These are phyloP conservation scores for Aegithalos caudatus DNA, from an alignment of 2,113 vertebrate genomes.

Conservation along the genomic window DNA sequence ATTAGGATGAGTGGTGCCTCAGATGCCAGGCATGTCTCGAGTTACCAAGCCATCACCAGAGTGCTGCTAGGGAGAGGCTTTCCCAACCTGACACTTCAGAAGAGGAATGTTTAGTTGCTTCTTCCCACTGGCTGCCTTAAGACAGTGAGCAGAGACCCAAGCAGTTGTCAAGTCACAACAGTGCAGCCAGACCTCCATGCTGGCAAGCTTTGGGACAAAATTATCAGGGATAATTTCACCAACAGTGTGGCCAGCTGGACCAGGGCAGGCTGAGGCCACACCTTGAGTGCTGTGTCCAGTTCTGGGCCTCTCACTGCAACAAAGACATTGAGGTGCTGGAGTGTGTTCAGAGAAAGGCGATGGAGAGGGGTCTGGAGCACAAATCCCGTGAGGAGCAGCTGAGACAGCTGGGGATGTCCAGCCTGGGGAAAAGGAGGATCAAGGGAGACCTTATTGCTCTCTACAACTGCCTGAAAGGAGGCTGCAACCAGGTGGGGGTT, in stretches of 20 bases:
- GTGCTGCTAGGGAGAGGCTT: not conserved
- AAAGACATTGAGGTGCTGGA: not conserved
- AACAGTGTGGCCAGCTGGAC: fast-evolving
- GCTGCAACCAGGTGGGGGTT: fast-evolving
- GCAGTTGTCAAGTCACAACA: not conserved
- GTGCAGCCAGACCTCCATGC: not conserved
- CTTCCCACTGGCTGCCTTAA: not conserved
- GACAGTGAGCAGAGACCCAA: not conserved
- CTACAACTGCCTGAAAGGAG: not conserved
- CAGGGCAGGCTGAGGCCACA: not conserved
- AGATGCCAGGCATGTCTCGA: fast-evolving
- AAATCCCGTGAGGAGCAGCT: not conserved
- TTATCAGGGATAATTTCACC: not conserved
- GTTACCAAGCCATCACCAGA: not conserved
- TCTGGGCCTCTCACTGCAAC: not conserved
- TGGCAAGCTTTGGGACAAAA: not conserved
- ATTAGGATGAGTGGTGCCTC: not conserved
- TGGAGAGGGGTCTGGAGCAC: not conserved
- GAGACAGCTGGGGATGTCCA: not conserved
- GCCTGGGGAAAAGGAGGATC: not conserved
- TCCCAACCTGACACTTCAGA: not conserved
- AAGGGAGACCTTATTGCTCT: fast-evolving
- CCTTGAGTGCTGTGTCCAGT: not conserved
- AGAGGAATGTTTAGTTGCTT: not conserved
- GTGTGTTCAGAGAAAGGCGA: not conserved